A percentile compares a stretch with the other conserved stretches of the same genome.
phyloP scores from a whole-genome alignment of 2,113 vertebrate genomes.

The Epinephelus moara region DNA sequence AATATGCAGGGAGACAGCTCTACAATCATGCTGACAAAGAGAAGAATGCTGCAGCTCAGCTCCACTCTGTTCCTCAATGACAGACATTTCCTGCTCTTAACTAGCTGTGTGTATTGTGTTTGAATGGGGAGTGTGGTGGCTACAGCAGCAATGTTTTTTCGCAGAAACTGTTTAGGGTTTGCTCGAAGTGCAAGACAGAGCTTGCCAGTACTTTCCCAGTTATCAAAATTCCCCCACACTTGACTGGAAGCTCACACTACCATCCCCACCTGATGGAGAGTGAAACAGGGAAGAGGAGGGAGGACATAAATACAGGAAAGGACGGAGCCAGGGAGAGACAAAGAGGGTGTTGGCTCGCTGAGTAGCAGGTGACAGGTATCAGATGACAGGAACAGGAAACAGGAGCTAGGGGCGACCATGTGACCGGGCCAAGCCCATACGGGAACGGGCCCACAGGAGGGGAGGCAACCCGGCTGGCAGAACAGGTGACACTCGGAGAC shows the following conservation, averaged over 20 bases:
- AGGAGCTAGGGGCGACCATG: constrained; percentile 41
- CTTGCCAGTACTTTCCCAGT: constrained; percentile 12
- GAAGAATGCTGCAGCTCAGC: constrained; percentile 44
- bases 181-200: constrained; percentile 10
- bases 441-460: constrained; percentile 44
- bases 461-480: constrained; percentile 7
- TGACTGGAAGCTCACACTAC: background rate
- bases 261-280: background rate
- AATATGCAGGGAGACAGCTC: constrained; percentile 50
- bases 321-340: constrained; percentile 17
- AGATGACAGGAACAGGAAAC: constrained; percentile 68
- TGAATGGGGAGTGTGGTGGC: constrained; percentile 7
- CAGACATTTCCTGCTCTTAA: constrained; percentile 63
- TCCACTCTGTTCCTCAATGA: constrained; percentile 43
- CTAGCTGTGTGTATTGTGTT: constrained; percentile 32
- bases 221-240: background rate
- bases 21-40: constrained; percentile 56
- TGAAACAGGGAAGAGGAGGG: background rate
- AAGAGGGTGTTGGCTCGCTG: constrained; percentile 34
- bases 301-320: constrained; percentile 9
- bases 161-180: background rate
- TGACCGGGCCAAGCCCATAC: constrained; percentile 57
- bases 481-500: constrained; percentile 42
- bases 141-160: background rate
- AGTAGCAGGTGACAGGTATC: constrained; percentile 73